Base-by-base conservation (phyloP, 1,140 invertebrate genomes). In the Triops cancriformis region DNA sequence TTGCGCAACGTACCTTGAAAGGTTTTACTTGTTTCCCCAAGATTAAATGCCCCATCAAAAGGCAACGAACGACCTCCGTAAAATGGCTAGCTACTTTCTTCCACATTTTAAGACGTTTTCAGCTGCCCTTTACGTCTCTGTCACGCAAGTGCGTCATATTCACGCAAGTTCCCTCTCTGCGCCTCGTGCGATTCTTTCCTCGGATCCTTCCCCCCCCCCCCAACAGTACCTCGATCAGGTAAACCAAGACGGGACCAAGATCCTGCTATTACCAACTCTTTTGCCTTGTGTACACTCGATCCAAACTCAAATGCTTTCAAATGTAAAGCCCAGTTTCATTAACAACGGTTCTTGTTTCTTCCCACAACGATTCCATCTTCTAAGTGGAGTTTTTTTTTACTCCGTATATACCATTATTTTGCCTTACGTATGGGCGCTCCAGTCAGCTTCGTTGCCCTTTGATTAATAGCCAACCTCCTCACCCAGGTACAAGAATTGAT, bases 21-120 rank as follows among this genome's bases (percentile, higher is more conserved):
- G 51, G 51, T 64, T 64, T 64, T 64, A 64, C 51, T 64, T 64
- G 51, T 64, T 64, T 64, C 51, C 3, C n/a, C 51, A 64, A 64
- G 51, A 64, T 64, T 64, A 64, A 64, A 64, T 64, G n/a, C 18
- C 31, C 51, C 51, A 64, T 64, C 51, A 64, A 64, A 23, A 64
- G 51, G 51, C 4, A 64, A 64, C 51, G 51, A 64, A 64, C 51
- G 51, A 64, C 51, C 51, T 64, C 51, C 51, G 51, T 64, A 64
- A 64, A 64, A 64, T 23, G n/a, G 51, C 14, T 64, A 64, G 51
- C 51, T 64, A 64, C 51, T 64, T 64, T 64, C 23, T 64, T 64
- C 51, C 51, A 23, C 51, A 18, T 64, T 64, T 64, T 64, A 64
- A 23, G 51, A 23, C 51, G 14, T 64, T 23, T 64, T 64, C 23